Evolutionary conservation across 2,797 vertebrate species (phyloP), one percentile per base, ranked within the genome.

Genomic region (Myotis planiceps): DNA sequence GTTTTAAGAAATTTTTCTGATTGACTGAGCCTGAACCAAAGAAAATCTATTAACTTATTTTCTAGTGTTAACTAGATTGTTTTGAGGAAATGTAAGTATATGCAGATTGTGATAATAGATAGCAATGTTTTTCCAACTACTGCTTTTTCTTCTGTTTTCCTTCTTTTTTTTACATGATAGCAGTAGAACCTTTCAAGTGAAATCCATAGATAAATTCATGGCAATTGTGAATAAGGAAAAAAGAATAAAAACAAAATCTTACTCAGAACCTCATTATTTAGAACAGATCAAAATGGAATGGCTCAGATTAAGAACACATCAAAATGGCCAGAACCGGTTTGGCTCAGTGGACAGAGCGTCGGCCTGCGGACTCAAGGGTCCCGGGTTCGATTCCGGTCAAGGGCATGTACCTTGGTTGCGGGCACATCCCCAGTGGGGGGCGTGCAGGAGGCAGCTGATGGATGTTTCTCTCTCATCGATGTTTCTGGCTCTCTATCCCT

Each of bases 201-300:
- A 84, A 90, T 60, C 68, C 29, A 78, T 93, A 93, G 37, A 83
- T 37, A 91, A 72, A 90, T 94, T 49, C 34, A 88, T 84, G 86
- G 8, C 83, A 94, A 0, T 92, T 93, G 81, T 58, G 27, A 49
- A 55, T 84, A 78, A 49, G 55, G 34, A 71, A 78, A 51, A 88
- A 80, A 90, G 65, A 89, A 63, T 69, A 91, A 37, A 78, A 60
- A 25, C 25, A 69, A 92, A 94, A 23, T 88, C 34, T 88, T 91
- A 81, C 23, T 75, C 10, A 90, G 51, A 85, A 86, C 18, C 18
- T 47, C 21, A 5, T 86, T 88, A 63, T 87, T 92, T 96, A 68
- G 75, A 91, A 96, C 14, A n/a, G 27, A 89, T 94, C 29, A 92
- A 76, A 96, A 72, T 93, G 49, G 29, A 82, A 85, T 75, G 21